phyloP scores from a whole-genome alignment of 2,888 invertebrate species.

The Melangyna quadrimaculata region DNA sequence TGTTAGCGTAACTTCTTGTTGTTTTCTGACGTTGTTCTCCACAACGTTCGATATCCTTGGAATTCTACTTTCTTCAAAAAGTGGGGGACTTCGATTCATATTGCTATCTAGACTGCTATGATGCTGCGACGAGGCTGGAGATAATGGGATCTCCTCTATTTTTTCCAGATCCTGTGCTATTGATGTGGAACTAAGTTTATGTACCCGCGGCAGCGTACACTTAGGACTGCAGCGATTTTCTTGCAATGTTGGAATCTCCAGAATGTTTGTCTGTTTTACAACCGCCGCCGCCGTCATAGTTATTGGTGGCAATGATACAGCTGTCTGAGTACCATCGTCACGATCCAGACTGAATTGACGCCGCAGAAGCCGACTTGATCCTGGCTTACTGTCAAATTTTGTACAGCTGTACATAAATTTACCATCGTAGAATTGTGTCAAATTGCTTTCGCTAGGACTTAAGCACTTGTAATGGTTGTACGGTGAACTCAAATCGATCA shows the following conservation, averaged over 20 bases:
- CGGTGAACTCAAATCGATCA: constrained; percentile 86
- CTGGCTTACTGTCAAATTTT: constrained; percentile 79
- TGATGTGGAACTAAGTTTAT: constrained; percentile 87
- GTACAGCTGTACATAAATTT: constrained; percentile 78
- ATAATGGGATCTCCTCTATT: constrained; percentile 85
- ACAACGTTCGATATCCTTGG: constrained; percentile 27
- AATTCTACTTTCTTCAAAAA: constrained; percentile 74
- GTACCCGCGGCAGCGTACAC: constrained; percentile 79
- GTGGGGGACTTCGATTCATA: constrained; percentile 80
- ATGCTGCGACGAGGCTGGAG: constrained; percentile 81
- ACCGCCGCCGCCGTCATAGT: constrained; percentile 59
- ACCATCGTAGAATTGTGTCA: constrained; percentile 79
- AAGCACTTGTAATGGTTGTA: constrained; percentile 89
- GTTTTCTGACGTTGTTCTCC: constrained; percentile 49
- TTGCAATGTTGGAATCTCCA: constrained; percentile 79
- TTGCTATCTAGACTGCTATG: constrained; percentile 80
- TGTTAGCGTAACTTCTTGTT: constrained; percentile 58
- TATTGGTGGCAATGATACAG: constrained; percentile 73
- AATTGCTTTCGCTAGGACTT: constrained; percentile 84
- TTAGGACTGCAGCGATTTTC: constrained; percentile 78
- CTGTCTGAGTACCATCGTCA: constrained; percentile 82
- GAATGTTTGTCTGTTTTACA: constrained; percentile 76
- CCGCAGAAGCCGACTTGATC: constrained; percentile 82
- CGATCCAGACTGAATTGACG: constrained; percentile 88
- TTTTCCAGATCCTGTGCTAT: constrained; percentile 86